phyloP scores from a whole-genome alignment of 1,140 invertebrate genomes.

The Drosophila quadrilineata region DNA sequence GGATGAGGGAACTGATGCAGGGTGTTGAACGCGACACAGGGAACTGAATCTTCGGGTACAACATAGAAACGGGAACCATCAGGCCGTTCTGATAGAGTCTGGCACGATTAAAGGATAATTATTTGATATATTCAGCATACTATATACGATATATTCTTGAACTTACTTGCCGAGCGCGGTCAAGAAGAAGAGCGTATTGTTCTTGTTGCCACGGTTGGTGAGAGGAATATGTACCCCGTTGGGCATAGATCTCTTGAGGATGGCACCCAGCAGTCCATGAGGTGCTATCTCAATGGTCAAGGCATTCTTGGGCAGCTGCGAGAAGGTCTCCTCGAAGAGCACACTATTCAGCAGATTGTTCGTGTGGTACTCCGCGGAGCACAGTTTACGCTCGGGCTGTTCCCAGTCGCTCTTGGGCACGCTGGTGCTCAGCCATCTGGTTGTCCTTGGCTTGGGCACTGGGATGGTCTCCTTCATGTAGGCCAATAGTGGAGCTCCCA shows the following conservation, averaged over 20 bases:
- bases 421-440: constrained; percentile 94
- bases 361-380: constrained; percentile 95
- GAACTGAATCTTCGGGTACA: constrained; percentile 87
- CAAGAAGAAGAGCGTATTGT: constrained; percentile 88
- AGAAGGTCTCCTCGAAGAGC: constrained; percentile 91
- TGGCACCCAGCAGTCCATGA: constrained; percentile 89
- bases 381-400: constrained; percentile 85
- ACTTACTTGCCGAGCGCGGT: constrained; percentile 88
- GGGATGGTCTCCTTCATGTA: constrained; percentile 88
- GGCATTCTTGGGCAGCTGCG: constrained; percentile 89
- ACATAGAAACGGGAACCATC: constrained; percentile 82
- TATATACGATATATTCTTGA: neutral
- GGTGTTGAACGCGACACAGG: constrained; percentile 91
- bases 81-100: constrained; percentile 71
- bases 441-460: constrained; percentile 86
- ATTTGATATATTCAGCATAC: neutral
- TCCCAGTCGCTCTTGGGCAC: constrained; percentile 90
- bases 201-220: constrained; percentile 88
- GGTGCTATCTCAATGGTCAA: constrained; percentile 92
- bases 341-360: constrained; percentile 94
- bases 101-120: neutral
- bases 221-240: constrained; percentile 87
- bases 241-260: constrained; percentile 85
- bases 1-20: constrained; percentile 88
- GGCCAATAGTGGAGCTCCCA: constrained; percentile 87